Evolutionary conservation across 30 jellyfish, hydroid and myxozoan species (phyloP), one percentile per base, ranked within the genome.

Genomic region (Turritopsis rubra): DNA sequence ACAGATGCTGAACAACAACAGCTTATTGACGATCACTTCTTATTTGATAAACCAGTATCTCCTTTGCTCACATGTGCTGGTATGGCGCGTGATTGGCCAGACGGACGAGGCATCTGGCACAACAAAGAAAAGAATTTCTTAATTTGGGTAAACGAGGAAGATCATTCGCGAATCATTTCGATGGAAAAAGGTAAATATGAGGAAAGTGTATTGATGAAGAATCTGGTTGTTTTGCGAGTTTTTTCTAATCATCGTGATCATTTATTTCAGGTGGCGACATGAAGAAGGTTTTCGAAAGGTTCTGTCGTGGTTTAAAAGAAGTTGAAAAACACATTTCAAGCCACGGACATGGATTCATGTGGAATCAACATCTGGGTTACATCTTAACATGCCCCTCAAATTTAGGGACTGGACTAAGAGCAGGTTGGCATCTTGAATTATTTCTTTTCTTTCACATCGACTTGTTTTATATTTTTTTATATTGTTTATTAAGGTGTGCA

Each of bases 31-130:
- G 97, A 91, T 7, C 95, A 86, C 74, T 86, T 91, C 94, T 85
- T 91, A 84, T 91, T 91, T 84, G 97, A 91, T 79, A 88, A 91
- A 79, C 96, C 97, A 21, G 89, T 86, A 54, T 91, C 97, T 9
- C 95, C 96, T 4, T 75, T 91, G 81, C 82, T 91, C 82, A 54
- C 92, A 26, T 91, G 89, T 13, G 92, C 97, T 4, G 90, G 97
- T 18, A 91, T 91, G 97, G 92, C 97, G 27, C 97, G 97, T 54
- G 97, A 91, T 72, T 88, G 96, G 96, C 96, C 96, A 22, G 96
- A 88, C 84, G 96, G 88, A 17, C 88, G 96, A 21, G 96, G 96
- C n/a, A 88, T 88, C 78, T 88, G 88, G 89, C 96, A 88, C 86
- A 88, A 88, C 54, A 75, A 88, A 68, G 79, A 88, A 74, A 88